Evolutionary conservation across 1,140 invertebrate species (phyloP).

Genomic region (Drosophila asahinai): DNA sequence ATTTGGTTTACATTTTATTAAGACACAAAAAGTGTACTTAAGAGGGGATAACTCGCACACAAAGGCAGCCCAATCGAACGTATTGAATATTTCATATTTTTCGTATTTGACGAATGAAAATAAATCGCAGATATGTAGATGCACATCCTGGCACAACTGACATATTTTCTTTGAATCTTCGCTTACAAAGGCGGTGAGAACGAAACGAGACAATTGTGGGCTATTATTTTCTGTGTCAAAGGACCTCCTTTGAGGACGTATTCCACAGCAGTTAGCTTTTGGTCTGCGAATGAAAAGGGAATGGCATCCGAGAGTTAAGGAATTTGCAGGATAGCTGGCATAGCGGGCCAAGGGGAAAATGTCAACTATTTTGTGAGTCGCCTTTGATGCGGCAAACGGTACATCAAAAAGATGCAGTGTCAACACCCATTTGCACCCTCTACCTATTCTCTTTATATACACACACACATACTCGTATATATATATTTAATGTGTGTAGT

Average conservation of each 20-base stretch:
- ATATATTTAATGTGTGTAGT: conserved; percentile 1
- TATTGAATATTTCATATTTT: neutral
- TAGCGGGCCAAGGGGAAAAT: conserved; percentile 17
- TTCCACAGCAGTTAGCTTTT: conserved; percentile 25
- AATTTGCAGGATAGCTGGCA: conserved; percentile 26
- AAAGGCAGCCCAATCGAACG: too few relatives aligned
- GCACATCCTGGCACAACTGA: neutral
- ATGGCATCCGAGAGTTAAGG: conserved; percentile 22
- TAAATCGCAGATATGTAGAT: conserved; percentile 1
- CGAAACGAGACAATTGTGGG: conserved; percentile 1
- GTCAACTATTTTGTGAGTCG: conserved; percentile 65
- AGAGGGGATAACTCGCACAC: neutral
- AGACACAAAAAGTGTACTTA: conserved; percentile 1
- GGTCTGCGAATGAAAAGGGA: conserved; percentile 19
- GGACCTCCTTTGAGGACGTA: conserved; percentile 11
- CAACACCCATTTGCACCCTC: conserved; percentile 40
- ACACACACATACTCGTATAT: neutral
- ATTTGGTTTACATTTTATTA: neutral
- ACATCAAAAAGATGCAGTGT: conserved; percentile 79
- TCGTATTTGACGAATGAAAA: neutral
- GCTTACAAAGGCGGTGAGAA: neutral
- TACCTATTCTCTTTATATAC: neutral
- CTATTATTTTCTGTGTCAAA: neutral
- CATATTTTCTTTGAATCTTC: conserved; percentile 1
- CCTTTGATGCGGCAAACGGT: conserved; percentile 66